Evolutionary conservation across 2,113 vertebrate species (phyloP).

Genomic region (Climacteris rufus): DNA sequence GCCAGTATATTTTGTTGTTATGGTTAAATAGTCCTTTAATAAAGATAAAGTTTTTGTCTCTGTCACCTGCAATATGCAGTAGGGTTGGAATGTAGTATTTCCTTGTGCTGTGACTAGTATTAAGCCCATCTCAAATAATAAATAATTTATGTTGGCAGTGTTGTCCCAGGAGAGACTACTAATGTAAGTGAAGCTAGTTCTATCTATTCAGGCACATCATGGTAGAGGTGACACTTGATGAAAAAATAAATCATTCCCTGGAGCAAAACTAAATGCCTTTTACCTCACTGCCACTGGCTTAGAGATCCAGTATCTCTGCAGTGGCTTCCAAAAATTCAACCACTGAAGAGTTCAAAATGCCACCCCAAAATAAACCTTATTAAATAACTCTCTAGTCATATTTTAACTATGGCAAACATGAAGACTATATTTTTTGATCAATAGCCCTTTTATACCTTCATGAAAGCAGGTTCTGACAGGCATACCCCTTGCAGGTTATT

Average conservation of each 20-base stretch:
- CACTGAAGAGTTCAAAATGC: not conserved
- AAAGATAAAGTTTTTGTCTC: not conserved
- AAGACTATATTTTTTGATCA: not conserved
- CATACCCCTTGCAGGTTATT: not conserved
- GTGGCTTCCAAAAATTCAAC: not conserved
- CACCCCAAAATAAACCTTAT: not conserved
- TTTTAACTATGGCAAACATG: not conserved
- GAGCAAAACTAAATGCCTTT: conserved; percentile 4
- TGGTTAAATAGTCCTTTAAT: not conserved
- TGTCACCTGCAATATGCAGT: not conserved
- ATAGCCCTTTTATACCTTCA: not conserved
- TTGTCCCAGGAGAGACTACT: not conserved
- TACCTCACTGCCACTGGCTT: not conserved
- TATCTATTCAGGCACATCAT: not conserved
- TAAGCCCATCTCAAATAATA: not conserved
- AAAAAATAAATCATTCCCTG: not conserved
- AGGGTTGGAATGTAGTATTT: not conserved
- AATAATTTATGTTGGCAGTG: not conserved
- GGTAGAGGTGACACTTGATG: not conserved
- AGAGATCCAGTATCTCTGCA: not conserved
- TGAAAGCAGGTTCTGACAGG: not conserved
- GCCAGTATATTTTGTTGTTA: not conserved
- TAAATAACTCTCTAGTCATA: not conserved
- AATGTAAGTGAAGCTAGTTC: not conserved
- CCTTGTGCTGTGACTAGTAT: not conserved